Conservation (phyloP, 2,113 vertebrate genomes). For the Myiagra hebetior region DNA sequence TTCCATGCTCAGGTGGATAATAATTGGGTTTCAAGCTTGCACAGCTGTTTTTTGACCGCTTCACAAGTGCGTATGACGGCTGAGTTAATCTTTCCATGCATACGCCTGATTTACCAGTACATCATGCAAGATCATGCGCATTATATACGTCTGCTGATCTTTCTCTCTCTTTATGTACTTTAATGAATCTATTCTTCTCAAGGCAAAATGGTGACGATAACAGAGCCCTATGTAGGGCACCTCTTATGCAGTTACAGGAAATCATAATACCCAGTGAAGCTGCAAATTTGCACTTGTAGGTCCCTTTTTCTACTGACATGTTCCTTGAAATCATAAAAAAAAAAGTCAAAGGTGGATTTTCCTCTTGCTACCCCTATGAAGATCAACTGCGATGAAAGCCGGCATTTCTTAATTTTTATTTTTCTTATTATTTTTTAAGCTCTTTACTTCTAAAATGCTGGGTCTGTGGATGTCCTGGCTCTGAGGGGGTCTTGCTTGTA, state of each 20-base stretch:
- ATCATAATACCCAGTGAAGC: rapidly evolving
- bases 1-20: not conserved
- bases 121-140: not conserved
- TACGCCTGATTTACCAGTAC: not conserved
- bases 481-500: not conserved
- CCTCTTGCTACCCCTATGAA: not conserved
- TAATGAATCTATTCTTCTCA: not conserved
- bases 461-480: rapidly evolving
- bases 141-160: not conserved
- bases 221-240: not conserved
- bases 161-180: not conserved
- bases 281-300: not conserved
- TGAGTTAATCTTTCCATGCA: not conserved
- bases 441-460: not conserved
- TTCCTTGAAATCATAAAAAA: not conserved
- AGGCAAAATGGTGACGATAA: not conserved
- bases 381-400: not conserved
- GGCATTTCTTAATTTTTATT: not conserved
- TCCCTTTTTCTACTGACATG: not conserved
- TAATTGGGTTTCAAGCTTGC: not conserved
- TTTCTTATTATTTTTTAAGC: not conserved
- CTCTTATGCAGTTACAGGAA: not conserved
- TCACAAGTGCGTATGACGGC: not conserved
- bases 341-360: not conserved
- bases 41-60: not conserved